These are phyloP conservation scores for Troilus luridus DNA, from an alignment of 2,888 invertebrate species.

Conservation along the genomic window DNA sequence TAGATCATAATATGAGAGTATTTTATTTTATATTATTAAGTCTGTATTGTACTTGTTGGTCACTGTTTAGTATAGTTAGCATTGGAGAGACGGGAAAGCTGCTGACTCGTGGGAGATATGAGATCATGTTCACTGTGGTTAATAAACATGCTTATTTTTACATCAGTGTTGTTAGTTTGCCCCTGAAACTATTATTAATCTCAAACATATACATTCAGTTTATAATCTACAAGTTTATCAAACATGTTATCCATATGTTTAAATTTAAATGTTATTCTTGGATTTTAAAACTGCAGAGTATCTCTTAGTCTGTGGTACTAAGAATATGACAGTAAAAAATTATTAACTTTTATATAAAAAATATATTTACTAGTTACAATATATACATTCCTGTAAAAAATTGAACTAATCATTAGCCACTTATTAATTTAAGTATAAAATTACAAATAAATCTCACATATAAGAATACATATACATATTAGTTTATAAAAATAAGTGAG, in stretches of 20 bases:
- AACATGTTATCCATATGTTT: background rate
- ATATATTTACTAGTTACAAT: slow-evolving; percentile 49
- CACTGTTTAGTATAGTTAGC: too few relatives aligned
- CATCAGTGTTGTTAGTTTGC: too few relatives aligned
- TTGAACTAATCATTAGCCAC: slow-evolving; percentile 28
- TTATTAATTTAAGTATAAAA: slow-evolving; percentile 42
- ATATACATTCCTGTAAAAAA: slow-evolving; percentile 45
- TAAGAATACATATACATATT: slow-evolving; percentile 43
- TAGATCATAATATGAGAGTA: too few relatives aligned
- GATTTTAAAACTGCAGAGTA: background rate
- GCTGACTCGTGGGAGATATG: too few relatives aligned
- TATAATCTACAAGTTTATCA: too few relatives aligned
- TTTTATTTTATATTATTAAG: too few relatives aligned
- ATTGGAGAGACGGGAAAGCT: too few relatives aligned
- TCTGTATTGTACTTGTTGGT: too few relatives aligned
- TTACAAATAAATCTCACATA: slow-evolving; percentile 44
- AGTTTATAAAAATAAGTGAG: slow-evolving; percentile 27
- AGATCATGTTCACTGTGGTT: too few relatives aligned
- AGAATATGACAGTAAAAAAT: background rate
- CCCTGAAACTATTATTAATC: too few relatives aligned
- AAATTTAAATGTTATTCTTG: background rate
- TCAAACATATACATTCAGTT: too few relatives aligned
- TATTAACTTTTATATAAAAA: slow-evolving; percentile 18
- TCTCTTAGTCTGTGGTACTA: background rate
- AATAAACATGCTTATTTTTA: too few relatives aligned